Conservation (phyloP, 2,113 vertebrate species). For the Muscicapa adusta region DNA sequence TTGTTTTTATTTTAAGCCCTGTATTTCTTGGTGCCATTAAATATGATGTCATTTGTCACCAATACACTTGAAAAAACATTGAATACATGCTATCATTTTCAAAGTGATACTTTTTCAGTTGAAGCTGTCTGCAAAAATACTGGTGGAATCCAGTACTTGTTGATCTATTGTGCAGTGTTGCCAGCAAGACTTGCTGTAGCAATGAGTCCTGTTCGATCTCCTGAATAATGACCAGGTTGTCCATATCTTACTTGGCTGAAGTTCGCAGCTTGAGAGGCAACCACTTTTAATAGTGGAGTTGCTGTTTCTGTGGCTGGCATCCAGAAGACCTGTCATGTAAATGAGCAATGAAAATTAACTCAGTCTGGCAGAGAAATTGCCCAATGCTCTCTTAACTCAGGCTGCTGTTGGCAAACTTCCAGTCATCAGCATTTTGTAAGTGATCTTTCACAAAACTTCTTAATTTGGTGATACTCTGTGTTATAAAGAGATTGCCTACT, state of each 20-base stretch:
- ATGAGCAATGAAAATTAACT: background rate
- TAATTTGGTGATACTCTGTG: background rate
- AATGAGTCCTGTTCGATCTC: background rate
- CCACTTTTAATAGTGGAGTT: background rate
- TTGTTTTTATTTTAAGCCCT: background rate
- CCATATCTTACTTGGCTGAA: background rate
- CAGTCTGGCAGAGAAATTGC: background rate
- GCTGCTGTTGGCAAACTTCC: background rate
- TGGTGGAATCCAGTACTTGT: background rate
- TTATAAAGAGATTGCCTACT: background rate
- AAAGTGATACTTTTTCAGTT: background rate
- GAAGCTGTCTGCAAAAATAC: background rate
- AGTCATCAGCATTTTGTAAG: background rate
- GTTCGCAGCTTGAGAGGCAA: background rate
- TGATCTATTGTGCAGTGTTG: background rate
- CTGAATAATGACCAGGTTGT: background rate
- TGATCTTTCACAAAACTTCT: background rate
- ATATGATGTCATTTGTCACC: background rate
- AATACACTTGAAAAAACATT: background rate
- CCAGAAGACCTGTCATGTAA: background rate
- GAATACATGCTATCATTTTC: background rate
- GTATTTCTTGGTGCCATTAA: background rate
- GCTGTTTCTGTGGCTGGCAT: background rate
- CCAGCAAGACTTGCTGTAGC: background rate
- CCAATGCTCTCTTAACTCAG: background rate